These are phyloP conservation scores for Premnoplex brunnescens DNA, from an alignment of 2,797 vertebrate genomes.

Conservation along the genomic window DNA sequence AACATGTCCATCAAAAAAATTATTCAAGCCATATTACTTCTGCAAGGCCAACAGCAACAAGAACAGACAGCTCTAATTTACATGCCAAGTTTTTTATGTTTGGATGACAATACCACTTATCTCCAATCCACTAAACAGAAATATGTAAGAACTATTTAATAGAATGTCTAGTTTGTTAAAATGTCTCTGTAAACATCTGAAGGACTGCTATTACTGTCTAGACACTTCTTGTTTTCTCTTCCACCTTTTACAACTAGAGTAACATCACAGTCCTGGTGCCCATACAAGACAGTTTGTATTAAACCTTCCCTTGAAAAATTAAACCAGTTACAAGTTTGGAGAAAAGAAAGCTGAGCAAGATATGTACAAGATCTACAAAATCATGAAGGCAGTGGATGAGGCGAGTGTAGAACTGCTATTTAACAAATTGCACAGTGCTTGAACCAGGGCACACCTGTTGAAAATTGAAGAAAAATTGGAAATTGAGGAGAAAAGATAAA, in stretches of 20 bases:
- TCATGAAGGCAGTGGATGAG: neutral
- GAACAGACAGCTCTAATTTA: neutral
- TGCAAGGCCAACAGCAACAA: neutral
- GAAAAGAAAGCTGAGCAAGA: neutral
- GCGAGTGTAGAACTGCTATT: neutral
- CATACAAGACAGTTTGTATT: neutral
- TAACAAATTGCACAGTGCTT: neutral
- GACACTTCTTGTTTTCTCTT: neutral
- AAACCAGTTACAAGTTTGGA: neutral
- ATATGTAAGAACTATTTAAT: neutral
- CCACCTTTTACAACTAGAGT: neutral
- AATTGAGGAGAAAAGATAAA: neutral
- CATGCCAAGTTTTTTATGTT: accelerated
- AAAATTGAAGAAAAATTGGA: neutral
- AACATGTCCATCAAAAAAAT: neutral
- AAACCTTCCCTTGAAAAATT: neutral
- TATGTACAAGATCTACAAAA: neutral
- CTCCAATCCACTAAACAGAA: neutral
- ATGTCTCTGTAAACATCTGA: neutral
- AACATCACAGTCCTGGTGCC: neutral
- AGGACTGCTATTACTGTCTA: neutral
- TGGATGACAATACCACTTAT: neutral
- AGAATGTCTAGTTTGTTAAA: neutral
- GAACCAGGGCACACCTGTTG: neutral
- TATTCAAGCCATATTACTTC: neutral